phyloP scores from a whole-genome alignment of 2,888 invertebrate genomes.

The Ennomos fuscantarius region DNA sequence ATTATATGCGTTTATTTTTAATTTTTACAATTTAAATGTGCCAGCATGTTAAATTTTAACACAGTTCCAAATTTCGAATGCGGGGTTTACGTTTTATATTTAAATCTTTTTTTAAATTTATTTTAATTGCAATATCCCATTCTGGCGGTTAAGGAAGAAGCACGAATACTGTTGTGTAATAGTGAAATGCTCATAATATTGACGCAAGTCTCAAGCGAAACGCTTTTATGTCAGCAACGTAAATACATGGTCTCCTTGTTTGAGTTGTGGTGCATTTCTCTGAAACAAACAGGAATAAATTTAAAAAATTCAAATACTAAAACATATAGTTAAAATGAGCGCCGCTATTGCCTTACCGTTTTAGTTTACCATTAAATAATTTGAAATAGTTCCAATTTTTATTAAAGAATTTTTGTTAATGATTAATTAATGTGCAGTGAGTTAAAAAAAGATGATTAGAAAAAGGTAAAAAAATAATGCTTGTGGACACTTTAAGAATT shows the following conservation, averaged over 20 bases:
- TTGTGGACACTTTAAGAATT: constrained; percentile 56
- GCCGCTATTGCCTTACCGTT: no score
- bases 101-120: constrained; percentile 26
- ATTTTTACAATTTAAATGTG: constrained; percentile 21
- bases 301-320: constrained; percentile 1
- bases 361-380: no score
- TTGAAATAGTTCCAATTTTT: no score
- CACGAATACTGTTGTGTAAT: constrained; percentile 81
- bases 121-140: constrained; percentile 73
- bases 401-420: constrained; percentile 22
- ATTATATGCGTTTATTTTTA: constrained; percentile 2
- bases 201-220: constrained; percentile 40
- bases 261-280: constrained; percentile 77
- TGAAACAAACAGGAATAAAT: constrained; percentile 57
- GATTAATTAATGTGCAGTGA: constrained; percentile 3
- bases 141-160: constrained; percentile 79
- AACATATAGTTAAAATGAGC: not conserved
- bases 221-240: constrained; percentile 66
- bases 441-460: constrained; percentile 6
- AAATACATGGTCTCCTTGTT: constrained; percentile 75
- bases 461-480: constrained; percentile 52
- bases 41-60: constrained; percentile 28
- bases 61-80: constrained; percentile 17
- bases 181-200: constrained; percentile 48
- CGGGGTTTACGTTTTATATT: constrained; percentile 32